Evolutionary conservation across 2,113 vertebrate species (phyloP), one percentile per base, ranked within the genome.

Genomic region (Lagenorhynchus albirostris): DNA sequence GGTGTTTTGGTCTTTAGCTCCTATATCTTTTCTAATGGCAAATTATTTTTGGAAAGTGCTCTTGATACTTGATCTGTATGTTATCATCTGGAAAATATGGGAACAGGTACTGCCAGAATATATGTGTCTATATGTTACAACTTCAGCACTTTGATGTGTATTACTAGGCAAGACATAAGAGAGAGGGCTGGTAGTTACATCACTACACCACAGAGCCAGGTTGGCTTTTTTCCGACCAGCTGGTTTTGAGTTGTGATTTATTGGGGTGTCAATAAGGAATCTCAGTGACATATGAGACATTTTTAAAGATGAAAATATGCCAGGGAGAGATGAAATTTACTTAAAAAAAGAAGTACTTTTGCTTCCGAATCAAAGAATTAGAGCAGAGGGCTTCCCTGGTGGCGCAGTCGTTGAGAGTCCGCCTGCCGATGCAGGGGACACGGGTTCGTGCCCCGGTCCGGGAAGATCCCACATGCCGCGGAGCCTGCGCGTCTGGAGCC

Each of bases 251-350:
- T 70, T 92, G 73, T 47, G 79, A 89, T 65, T 94, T 81, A 33
- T 81, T 9, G 18, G 13, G 7, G 53, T 50, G 80, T 25, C 36
- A 60, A 9, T 92, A 77, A 53, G 21, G 33, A 89, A 81, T 89
- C 38, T 58, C 2, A 53, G 2, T 67, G 60, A 44, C 23, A 76
- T 29, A n/a, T 0, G 8, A 25, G 88, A 29, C 33, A 53, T 47
- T 76, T 93, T 89, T 47, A 85, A 94, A 74, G 73, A 47, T 81
- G 29, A 74, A 96, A 86, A 60, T 82, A 85, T 95, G 73, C 55
- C 44, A 77, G 21, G 9, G 23, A 33, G 1, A 41, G 36, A 58
- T 81, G 0, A 55, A 70, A 23, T 92, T 91, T 89, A 74, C 89
- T 93, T 94, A 36, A 94, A 93, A 95, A 96, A 60, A 13, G 6